Base-by-base conservation (phyloP, 2,113 vertebrate genomes). In the Colossoma macropomum region DNA sequence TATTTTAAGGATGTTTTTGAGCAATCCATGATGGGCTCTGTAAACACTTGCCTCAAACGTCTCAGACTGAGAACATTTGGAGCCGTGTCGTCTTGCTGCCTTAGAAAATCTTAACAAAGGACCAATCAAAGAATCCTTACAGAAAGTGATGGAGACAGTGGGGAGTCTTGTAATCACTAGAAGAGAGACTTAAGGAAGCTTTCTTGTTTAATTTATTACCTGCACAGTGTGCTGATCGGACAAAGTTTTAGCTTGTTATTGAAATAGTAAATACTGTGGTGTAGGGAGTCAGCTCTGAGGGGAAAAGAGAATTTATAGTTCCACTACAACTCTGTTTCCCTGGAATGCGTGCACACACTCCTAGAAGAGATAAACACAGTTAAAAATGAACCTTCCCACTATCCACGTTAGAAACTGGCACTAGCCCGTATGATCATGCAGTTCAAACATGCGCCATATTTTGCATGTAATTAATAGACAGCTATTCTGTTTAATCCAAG, bases 91-190 rank as follows among this genome's bases (percentile, higher is more conserved):
- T 32, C 48, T 21, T 54, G 54, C 41, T 48, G 80, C 56, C 2
- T 74, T 74, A 23, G 72, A 69, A 77, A 38, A 83, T 78, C 32
- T 69, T 66, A 85, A 73, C 60, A 89, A 84, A 83, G 84, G 78
- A 84, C 80, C 87, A 88, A 89, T 90, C 86, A 90, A 79, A 88
- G 77, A 63, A 82, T 60, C 75, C 78, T 83, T 81, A 77, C 16
- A 65, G 87, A 80, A 69, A 62, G 78, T 50, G 30, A 71, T 83
- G 84, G 75, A 84, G 89, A 84, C 75, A 45, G 79, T 50, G 34
- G 82, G 75, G 82, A 90, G 86, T 85, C 63, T 85, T 79, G 85
- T 86, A 88, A 87, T 89, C 89, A 89, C 83, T 87, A 82, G n/a
- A 82, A 77, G 62, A 79, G 78, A 85, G 66, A 80, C 70, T 68